phyloP scores from a whole-genome alignment of 2,888 invertebrate genomes.

The Bellardia bayeri region DNA sequence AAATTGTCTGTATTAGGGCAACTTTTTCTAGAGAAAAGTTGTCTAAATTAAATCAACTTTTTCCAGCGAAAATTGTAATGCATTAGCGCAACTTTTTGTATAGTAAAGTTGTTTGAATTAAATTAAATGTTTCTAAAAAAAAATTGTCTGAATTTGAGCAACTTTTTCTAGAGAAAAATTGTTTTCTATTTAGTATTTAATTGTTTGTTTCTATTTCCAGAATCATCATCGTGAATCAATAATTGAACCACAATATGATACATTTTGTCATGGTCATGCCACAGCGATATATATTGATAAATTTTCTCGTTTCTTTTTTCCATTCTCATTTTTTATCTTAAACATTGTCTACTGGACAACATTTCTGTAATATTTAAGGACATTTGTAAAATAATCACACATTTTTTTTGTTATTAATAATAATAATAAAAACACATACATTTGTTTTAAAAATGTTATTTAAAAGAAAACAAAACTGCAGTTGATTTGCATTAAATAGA shows the following conservation, averaged over 20 bases:
- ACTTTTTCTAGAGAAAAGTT: no score
- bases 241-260: slow-evolving; percentile 91
- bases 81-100: not conserved
- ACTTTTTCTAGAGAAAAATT: not conserved
- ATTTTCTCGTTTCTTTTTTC: slow-evolving; percentile 94
- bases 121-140: not conserved
- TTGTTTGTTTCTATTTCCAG: slow-evolving; percentile 77
- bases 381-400: slow-evolving; percentile 48
- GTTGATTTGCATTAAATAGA: slow-evolving; percentile 47
- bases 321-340: slow-evolving; percentile 94
- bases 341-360: slow-evolving; percentile 96
- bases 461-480: slow-evolving; percentile 27
- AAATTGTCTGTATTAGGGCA: no score
- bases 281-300: slow-evolving; percentile 94
- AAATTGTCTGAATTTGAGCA: not conserved
- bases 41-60: not conserved
- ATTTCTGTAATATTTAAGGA: slow-evolving; percentile 85
- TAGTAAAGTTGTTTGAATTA: not conserved
- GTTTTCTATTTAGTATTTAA: not conserved
- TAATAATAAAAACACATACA: slow-evolving; percentile 73
- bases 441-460: slow-evolving; percentile 79
- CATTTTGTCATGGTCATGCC: slow-evolving; percentile 92
- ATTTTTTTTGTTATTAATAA: slow-evolving; percentile 54
- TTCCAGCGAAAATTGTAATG: not conserved
- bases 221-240: slow-evolving; percentile 87